These are phyloP conservation scores for Oncopodura yosiiana DNA, from an alignment of 1,140 invertebrate genomes.

Conservation along the genomic window DNA sequence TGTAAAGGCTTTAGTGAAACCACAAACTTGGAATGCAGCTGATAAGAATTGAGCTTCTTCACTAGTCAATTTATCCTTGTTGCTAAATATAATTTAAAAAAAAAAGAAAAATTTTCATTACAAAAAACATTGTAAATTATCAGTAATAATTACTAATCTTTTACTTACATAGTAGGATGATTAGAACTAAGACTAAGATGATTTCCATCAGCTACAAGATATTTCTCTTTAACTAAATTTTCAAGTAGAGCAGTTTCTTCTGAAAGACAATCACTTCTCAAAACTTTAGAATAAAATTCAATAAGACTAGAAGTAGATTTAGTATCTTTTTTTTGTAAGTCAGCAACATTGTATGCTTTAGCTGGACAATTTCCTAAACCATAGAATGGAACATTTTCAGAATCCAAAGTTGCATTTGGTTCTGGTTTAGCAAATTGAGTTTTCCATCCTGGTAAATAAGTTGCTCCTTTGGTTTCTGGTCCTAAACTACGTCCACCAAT, in stretches of 20 bases:
- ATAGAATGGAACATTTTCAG: not conserved
- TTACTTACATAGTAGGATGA: not conserved
- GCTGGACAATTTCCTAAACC: slow-evolving; percentile 1
- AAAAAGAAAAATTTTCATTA: not conserved
- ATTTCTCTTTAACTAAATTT: not conserved
- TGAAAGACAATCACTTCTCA: slow-evolving; percentile 1
- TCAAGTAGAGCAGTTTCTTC: not conserved
- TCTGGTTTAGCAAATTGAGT: not conserved
- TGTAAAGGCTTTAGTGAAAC: not conserved
- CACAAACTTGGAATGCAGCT: not conserved
- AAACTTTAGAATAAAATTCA: not conserved
- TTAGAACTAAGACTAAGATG: not conserved
- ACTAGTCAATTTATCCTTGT: not conserved
- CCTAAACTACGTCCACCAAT: too few species aligned
- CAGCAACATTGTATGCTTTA: not conserved
- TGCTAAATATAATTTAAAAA: not conserved
- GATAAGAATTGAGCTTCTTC: not conserved
- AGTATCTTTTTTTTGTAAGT: not conserved
- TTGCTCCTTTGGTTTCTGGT: not conserved
- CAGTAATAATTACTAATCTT: not conserved
- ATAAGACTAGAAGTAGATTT: not conserved
- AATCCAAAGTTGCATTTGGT: not conserved
- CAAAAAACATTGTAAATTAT: not conserved
- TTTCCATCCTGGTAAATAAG: slow-evolving; percentile 9
- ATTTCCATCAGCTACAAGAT: not conserved